Evolutionary conservation across 2,113 vertebrate genomes (phyloP), one percentile per base, ranked within the genome.

Genomic region (Sialia sialis): DNA sequence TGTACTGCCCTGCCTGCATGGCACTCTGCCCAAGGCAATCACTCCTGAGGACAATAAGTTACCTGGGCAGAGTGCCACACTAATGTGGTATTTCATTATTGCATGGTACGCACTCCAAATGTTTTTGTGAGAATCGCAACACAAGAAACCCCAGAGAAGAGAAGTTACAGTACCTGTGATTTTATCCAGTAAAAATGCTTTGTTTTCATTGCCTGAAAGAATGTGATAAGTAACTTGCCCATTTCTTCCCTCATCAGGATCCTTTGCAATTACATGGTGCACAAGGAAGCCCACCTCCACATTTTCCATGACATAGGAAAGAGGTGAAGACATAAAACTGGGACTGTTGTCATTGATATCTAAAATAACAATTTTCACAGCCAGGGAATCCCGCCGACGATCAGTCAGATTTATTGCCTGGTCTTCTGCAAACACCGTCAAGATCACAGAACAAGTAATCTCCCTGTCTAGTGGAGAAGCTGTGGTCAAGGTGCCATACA

Each of bases 301-400:
- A 39, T 99, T 97, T 94, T 99, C 99, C 97, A 94, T 89, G 77
- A 98, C 82, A 36, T 56, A 97, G 44, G 96, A 93, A 5, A 96
- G 20, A 56, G 98, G 96, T 0, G 43, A 89, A 32, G 99, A 99
- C 1, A 89, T 25, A 74, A 99, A 99, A 64, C 72, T 94, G 3
- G 99, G 99, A 25, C 94, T 97, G 97, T 99, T 99, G 96, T 99
- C 99, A 46, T 99, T 99, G 48, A 98, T 75, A 30, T 99, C 99
- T 90, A 99, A 90, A 95, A 99, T 91, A 87, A 98, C 96, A 55
- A 99, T 94, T 96, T 98, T 98, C 21, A 87, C 98, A 13, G 98
- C 97, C 94, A 99, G 78, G 0, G 98, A 98, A 29, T 93, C 75
- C 58, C 90, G 44, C 19, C 93, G 97, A 7, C 97, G 97, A 63